Percentiles rank a stretch among this genome's conserved stretches.
These are phyloP conservation scores for Greenwoodochromis staneri DNA, from an alignment of 2,113 vertebrate genomes.

Conservation along the genomic window DNA sequence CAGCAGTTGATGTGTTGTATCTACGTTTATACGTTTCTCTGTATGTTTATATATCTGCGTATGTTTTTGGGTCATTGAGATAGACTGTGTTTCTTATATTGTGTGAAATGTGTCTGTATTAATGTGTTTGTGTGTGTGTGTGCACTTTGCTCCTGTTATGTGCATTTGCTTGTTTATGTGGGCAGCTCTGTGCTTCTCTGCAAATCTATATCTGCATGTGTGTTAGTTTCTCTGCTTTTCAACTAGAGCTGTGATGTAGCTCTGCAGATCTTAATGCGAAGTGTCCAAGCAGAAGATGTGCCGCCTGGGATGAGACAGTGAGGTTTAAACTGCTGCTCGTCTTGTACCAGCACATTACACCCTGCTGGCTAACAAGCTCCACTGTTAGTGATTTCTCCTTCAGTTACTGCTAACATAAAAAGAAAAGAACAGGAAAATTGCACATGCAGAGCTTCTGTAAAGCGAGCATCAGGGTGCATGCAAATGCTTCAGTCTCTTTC, in stretches of 20 bases:
- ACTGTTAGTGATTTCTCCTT: slow-evolving; percentile 2
- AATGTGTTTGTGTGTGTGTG: neutral
- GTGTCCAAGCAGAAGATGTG: slow-evolving; percentile 36
- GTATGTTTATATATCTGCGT: neutral
- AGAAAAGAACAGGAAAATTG: neutral
- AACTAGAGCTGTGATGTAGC: slow-evolving; percentile 5
- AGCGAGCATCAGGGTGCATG: neutral
- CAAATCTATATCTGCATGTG: neutral
- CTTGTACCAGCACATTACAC: slow-evolving; percentile 3
- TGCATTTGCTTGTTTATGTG: neutral
- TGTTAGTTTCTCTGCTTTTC: neutral
- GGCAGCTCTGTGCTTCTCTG: neutral
- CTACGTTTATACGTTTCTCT: neutral
- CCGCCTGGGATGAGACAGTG: slow-evolving; percentile 6
- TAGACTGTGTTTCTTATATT: neutral
- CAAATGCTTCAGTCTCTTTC: neutral
- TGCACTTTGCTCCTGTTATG: neutral
- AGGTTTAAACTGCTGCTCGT: slow-evolving; percentile 13
- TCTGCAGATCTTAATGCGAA: slow-evolving; percentile 9
- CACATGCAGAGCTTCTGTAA: neutral
- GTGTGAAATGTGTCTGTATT: neutral
- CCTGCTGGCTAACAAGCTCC: slow-evolving; percentile 32
- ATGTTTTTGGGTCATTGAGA: neutral
- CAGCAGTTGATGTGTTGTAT: neutral
- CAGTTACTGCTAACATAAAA: neutral